phyloP scores from a whole-genome alignment of 2,113 vertebrate species.

The Eonycteris spelaea region DNA sequence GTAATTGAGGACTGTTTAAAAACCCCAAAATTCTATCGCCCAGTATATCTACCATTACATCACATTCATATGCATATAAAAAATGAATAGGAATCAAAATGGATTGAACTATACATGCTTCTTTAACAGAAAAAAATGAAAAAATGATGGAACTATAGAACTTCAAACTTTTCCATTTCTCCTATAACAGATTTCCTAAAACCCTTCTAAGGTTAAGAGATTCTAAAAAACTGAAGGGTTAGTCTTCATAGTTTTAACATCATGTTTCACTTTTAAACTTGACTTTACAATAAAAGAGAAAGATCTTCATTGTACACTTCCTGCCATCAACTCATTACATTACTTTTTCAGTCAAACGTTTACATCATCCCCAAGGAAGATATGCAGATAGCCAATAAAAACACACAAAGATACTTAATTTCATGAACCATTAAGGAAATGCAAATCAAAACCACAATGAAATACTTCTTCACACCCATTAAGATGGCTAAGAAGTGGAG shows the following conservation, averaged over 20 bases:
- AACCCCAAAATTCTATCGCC: neutral
- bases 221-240: neutral
- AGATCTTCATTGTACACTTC: neutral
- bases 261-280: neutral
- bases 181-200: neutral
- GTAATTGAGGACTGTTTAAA: neutral
- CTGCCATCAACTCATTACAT: neutral
- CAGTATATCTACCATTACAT: neutral
- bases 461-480: neutral
- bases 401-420: neutral
- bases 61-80: neutral
- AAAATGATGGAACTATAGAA: neutral
- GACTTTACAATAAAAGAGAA: neutral
- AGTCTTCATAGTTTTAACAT: neutral
- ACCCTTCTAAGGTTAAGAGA: neutral
- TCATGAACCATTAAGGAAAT: neutral
- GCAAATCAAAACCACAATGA: neutral
- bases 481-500: neutral
- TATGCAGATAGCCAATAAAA: neutral
- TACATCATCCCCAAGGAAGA: neutral
- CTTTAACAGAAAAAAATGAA: neutral
- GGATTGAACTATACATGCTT: neutral
- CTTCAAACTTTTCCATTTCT: neutral
- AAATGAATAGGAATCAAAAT: neutral
- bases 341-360: neutral